Percentiles rank a stretch among this genome's conserved stretches.
These are phyloP conservation scores for Meleagris gallopavo DNA, from an alignment of 2,113 vertebrate genomes.

Conservation along the genomic window DNA sequence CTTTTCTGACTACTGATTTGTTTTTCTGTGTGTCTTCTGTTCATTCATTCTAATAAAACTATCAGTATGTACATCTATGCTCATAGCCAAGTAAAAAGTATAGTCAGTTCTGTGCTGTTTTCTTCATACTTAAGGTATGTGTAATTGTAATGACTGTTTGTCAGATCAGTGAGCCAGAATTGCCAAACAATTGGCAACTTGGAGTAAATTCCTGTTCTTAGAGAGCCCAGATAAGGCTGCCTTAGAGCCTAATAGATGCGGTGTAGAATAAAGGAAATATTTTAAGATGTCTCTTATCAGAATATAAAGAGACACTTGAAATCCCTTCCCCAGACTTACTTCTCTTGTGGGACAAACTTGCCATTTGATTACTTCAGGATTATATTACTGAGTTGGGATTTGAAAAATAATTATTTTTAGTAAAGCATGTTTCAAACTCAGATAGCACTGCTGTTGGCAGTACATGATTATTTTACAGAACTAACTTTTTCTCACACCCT, in stretches of 20 bases:
- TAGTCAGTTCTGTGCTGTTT: not conserved
- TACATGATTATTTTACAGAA: not conserved
- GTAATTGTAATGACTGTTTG: not conserved
- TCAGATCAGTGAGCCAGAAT: not conserved
- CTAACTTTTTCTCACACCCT: not conserved
- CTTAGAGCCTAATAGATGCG: not conserved
- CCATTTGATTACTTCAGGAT: constrained; percentile 3
- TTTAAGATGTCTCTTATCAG: constrained; percentile 37
- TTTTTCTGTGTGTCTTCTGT: not conserved
- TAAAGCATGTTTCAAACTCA: not conserved
- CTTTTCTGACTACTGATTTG: not conserved
- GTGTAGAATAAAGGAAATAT: constrained; percentile 25
- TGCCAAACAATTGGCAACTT: not conserved
- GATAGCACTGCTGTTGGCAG: not conserved
- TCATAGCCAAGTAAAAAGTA: not conserved
- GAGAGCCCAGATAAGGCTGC: constrained; percentile 6
- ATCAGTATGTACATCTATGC: not conserved
- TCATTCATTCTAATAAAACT: not conserved
- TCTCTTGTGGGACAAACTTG: not conserved
- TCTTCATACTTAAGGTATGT: not conserved
- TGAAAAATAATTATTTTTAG: constrained; percentile 16
- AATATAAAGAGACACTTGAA: constrained; percentile 40
- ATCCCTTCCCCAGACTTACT: not conserved
- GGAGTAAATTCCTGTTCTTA: constrained; percentile 34
- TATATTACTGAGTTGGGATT: not conserved